Evolutionary conservation across 1,140 invertebrate species (phyloP), one percentile per base, ranked within the genome.

Genomic region (Meloidogyne hapla): DNA sequence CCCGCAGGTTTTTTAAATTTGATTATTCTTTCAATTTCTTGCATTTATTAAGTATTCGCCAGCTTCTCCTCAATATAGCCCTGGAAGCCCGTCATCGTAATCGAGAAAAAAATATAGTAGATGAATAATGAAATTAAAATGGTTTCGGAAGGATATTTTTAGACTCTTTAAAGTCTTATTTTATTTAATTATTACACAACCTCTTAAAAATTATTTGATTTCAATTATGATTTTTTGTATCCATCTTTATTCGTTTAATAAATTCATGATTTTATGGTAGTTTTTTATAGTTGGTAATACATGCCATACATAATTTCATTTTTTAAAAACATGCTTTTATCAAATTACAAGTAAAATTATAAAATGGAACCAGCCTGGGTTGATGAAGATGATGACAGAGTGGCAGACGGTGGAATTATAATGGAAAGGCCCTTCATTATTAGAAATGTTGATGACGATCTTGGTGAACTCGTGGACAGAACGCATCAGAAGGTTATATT

Each of bases 1-100:
- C 74, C 90, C 90, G 1, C 66, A 71, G 33, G 48, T 56, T 84
- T 84, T 74, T 86, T 26, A 23, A 1, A 21, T 56, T 4, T 45
- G 18, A 15, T n/a, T 21, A 18, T 15, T 18, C 15, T n/a, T 9
- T n/a, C 56, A 15, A 15, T 2, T 8, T 5, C 74, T 40, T 9
- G 68, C 12, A 1, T 65, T 70, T n/a, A n/a, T n/a, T 21, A 25
- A 70, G 26, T 77, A 45, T 26, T 75, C 74, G 26, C 74, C 74
- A 12, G 74, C 73, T 69, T 33, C 23, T n/a, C 48, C 48, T 56
- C 48, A 56, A 56, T 56, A 56, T n/a, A 45, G 42, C 18, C 42
- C 48, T 56, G 18, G 48, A n/a, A 56, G 48, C 12, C 18, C 48
- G 5, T 56, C 48, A 15, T 6, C 48, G 1, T 56, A 56, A 56